Evolutionary conservation across 2,888 invertebrate genomes (phyloP).

Genomic region (Crematogaster levior): DNA sequence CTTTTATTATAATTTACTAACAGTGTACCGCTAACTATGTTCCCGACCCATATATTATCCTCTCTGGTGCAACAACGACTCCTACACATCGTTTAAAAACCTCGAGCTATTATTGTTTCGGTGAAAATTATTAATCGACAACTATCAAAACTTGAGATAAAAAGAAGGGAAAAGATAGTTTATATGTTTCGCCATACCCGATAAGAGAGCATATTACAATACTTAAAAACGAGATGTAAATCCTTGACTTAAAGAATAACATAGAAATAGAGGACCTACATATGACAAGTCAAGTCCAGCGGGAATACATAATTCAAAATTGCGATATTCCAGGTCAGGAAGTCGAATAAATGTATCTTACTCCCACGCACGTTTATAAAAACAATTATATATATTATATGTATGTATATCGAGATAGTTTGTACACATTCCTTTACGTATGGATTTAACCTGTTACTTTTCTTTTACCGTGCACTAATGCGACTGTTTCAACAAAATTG

Average conservation of each 20-base stretch:
- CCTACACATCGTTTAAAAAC: constrained; percentile 62
- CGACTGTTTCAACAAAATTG: constrained; percentile 44
- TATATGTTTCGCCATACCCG: constrained; percentile 70
- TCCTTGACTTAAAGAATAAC: constrained; percentile 46
- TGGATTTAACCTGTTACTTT: constrained; percentile 24
- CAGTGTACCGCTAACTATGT: constrained; percentile 64
- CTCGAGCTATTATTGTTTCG: constrained; percentile 56
- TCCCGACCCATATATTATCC: constrained; percentile 62
- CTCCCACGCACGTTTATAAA: constrained; percentile 52
- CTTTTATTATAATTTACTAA: constrained; percentile 64
- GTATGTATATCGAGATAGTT: constrained; percentile 28
- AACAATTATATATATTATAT: constrained; percentile 35
- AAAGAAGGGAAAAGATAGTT: constrained; percentile 63
- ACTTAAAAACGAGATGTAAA: constrained; percentile 62
- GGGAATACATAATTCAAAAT: constrained; percentile 64
- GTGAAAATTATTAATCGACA: constrained; percentile 66
- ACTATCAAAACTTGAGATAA: constrained; percentile 62
- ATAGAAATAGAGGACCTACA: constrained; percentile 26
- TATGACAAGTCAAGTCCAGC: constrained; percentile 58
- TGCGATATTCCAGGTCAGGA: constrained; percentile 63
- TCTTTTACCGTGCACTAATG: constrained; percentile 34
- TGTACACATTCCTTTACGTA: constrained; percentile 53
- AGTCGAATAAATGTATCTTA: constrained; percentile 62
- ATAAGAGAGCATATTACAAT: constrained; percentile 71
- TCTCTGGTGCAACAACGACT: constrained; percentile 59